Evolutionary conservation across 2,888 invertebrate species (phyloP).

Genomic region (Microplitis manilae): DNA sequence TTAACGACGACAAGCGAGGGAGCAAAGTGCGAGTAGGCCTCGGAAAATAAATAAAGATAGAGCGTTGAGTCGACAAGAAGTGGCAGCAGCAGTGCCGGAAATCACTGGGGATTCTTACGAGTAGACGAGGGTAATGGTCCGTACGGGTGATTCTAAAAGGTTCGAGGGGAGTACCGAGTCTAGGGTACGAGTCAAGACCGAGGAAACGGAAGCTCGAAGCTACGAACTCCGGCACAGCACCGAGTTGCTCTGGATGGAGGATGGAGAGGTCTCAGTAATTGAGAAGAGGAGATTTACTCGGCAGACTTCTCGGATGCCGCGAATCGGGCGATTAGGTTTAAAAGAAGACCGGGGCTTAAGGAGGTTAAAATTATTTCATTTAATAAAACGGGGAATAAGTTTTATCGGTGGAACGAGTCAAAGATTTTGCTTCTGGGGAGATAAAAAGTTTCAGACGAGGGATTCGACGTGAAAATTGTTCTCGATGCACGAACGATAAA

Average conservation of each 20-base stretch:
- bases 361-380: constrained; percentile 18
- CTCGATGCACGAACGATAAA: constrained; percentile 2
- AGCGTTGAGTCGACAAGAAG: constrained; percentile 45
- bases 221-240: not conserved
- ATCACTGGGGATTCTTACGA: constrained; percentile 45
- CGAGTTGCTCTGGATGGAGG: constrained; percentile 39
- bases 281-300: constrained; percentile 71
- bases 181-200: constrained; percentile 44
- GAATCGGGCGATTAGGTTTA: constrained; percentile 55
- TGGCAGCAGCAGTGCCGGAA: constrained; percentile 58
- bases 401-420: constrained; percentile 32
- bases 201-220: constrained; percentile 15
- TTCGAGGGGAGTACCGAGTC: not conserved
- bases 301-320: constrained; percentile 52
- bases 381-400: constrained; percentile 1
- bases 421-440: constrained; percentile 28
- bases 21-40: constrained; percentile 19
- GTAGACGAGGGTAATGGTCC: constrained; percentile 45
- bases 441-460: constrained; percentile 47
- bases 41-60: constrained; percentile 29
- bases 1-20: constrained; percentile 15
- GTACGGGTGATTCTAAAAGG: constrained; percentile 9
- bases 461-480: constrained; percentile 38
- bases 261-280: constrained; percentile 63
- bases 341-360: constrained; percentile 48